These are phyloP conservation scores for Plusia festucae DNA, from an alignment of 2,888 invertebrate species.

Conservation along the genomic window DNA sequence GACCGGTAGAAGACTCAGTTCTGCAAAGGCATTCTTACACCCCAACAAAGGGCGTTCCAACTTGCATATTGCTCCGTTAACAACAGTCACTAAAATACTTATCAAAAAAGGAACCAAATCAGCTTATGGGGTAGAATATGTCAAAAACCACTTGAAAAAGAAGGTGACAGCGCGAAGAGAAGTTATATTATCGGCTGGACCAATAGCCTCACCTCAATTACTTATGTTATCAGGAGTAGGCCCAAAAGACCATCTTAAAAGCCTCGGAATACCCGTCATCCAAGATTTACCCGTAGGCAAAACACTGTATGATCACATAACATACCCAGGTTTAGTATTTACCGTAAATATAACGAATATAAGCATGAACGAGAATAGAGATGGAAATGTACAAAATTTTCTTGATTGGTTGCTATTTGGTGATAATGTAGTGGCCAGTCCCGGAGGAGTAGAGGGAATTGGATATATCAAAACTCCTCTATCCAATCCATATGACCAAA, in stretches of 20 bases:
- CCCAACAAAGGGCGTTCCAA: conserved; percentile 87
- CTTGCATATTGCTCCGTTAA: conserved; percentile 88
- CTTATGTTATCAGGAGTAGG: conserved; percentile 94
- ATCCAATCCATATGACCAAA: conserved; percentile 81
- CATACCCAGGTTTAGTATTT: conserved; percentile 92
- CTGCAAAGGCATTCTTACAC: conserved; percentile 90
- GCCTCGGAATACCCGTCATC: conserved; percentile 87
- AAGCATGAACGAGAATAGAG: conserved; percentile 68
- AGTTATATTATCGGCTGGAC: conserved; percentile 93
- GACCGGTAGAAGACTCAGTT: conserved; percentile 89
- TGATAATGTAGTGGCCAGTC: conserved; percentile 83
- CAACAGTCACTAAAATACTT: conserved; percentile 87
- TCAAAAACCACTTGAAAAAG: conserved; percentile 76
- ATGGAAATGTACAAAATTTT: conserved; percentile 59
- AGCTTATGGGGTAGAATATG: conserved; percentile 89
- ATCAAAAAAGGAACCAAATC: conserved; percentile 83
- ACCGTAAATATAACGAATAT: conserved; percentile 78
- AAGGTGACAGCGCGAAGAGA: conserved; percentile 90
- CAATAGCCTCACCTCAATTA: conserved; percentile 94
- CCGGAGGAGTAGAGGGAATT: conserved; percentile 91
- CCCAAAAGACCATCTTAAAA: conserved; percentile 88
- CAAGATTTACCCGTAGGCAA: conserved; percentile 90
- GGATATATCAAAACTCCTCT: conserved; percentile 90
- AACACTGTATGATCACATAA: conserved; percentile 90
- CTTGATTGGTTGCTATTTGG: conserved; percentile 72